A percentile compares a stretch with the other conserved stretches of the same genome.
Conservation (phyloP, 2,888 invertebrate species). For the Minunthozetes semirufus region DNA sequence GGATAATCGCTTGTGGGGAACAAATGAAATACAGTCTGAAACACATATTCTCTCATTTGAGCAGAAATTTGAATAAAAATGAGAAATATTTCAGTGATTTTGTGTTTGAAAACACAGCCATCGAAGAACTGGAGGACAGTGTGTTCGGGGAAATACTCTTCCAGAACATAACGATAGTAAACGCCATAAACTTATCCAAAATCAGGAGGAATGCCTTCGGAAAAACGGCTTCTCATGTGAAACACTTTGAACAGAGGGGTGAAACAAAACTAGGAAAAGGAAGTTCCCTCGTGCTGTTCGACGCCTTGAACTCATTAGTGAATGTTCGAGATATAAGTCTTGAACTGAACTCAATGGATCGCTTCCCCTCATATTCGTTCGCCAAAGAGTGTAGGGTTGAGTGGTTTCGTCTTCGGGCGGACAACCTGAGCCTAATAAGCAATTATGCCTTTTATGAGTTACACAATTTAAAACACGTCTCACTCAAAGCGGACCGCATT, state of each 20-base stretch:
- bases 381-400: background rate
- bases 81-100: conserved; percentile 24
- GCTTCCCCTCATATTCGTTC: conserved; percentile 11
- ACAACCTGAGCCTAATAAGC: background rate
- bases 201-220: conserved; percentile 18
- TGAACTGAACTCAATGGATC: conserved; percentile 3
- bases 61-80: conserved; percentile 6
- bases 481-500: background rate
- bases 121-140: conserved; percentile 25
- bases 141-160: conserved; percentile 29
- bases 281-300: conserved; percentile 23
- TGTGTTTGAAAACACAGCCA: conserved; percentile 19
- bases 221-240: conserved; percentile 1
- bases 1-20: conserved; percentile 28
- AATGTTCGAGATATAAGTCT: conserved; percentile 28
- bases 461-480: background rate
- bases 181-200: background rate
- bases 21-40: conserved; percentile 21
- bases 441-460: conserved; percentile 34
- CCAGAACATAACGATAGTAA: conserved; percentile 24
- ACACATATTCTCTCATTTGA: conserved; percentile 28
- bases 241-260: conserved; percentile 5
- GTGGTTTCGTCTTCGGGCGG: background rate
- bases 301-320: conserved; percentile 30
- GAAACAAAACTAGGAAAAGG: conserved; percentile 20